These are phyloP conservation scores for Drosophila sproati DNA, from an alignment of 1,140 invertebrate genomes.

Conservation along the genomic window DNA sequence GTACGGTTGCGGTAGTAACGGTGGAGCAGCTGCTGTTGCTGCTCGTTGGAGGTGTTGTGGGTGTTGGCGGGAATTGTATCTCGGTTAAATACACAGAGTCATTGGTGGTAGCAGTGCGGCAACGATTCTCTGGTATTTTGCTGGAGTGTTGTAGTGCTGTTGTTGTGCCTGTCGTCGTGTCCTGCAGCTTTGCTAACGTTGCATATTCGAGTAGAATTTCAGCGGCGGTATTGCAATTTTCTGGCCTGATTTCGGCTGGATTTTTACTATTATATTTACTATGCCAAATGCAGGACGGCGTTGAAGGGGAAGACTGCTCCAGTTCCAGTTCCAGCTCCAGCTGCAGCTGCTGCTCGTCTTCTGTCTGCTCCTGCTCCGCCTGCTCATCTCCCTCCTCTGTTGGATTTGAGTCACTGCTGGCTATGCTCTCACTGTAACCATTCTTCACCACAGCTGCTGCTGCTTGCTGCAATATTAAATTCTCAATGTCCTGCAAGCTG, in stretches of 20 bases:
- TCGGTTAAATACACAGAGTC: slow-evolving; percentile 41
- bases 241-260: slow-evolving; percentile 13
- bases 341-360: too few species aligned
- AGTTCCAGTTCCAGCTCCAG: too few species aligned
- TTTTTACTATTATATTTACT: slow-evolving; percentile 16
- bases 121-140: background rate
- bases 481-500: slow-evolving; percentile 60
- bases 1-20: background rate
- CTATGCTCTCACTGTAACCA: slow-evolving; percentile 4
- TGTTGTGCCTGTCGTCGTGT: too few species aligned
- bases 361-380: background rate
- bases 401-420: background rate
- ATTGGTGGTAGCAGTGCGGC: background rate
- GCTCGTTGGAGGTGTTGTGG: slow-evolving; percentile 53
- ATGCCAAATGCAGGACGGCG: slow-evolving; percentile 74
- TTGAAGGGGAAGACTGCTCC: background rate
- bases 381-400: slow-evolving; percentile 21
- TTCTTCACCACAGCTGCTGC: slow-evolving; percentile 15
- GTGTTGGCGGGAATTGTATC: slow-evolving; percentile 36
- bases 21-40: slow-evolving; percentile 55
- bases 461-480: slow-evolving; percentile 58
- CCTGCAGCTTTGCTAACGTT: background rate
- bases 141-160: too few species aligned
- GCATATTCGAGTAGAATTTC: slow-evolving; percentile 74
- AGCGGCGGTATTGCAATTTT: slow-evolving; percentile 54